Conservation (phyloP, 2,113 vertebrate species). For the Oryzias celebensis region DNA sequence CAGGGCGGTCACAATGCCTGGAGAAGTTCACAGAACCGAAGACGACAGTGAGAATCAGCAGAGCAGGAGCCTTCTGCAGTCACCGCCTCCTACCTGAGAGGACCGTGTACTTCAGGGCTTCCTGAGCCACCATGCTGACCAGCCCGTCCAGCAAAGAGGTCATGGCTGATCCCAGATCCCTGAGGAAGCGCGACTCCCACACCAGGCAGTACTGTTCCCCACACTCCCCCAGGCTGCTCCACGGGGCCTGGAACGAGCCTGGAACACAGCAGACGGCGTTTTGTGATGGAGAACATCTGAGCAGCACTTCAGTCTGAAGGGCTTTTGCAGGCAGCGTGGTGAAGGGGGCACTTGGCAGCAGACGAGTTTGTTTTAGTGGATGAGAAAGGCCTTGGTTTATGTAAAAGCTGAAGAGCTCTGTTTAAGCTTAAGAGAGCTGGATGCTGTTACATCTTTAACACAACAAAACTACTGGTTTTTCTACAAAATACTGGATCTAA, state of each 20-base stretch:
- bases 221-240: constrained; percentile 84
- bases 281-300: not conserved
- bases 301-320: constrained; percentile 36
- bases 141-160: constrained; percentile 88
- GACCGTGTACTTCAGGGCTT: constrained; percentile 94
- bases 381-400: constrained; percentile 19
- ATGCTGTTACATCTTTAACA: not conserved
- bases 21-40: not conserved
- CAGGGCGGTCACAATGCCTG: constrained; percentile 91
- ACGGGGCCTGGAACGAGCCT: constrained; percentile 87
- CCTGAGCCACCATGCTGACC: constrained; percentile 92
- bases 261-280: constrained; percentile 16
- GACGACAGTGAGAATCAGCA: not conserved
- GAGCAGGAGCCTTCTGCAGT: not conserved
- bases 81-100: constrained; percentile 81
- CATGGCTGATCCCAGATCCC: constrained; percentile 87
- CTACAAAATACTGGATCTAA: no score
- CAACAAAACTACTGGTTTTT: no score
- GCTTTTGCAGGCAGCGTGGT: constrained; percentile 17
- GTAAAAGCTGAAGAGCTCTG: constrained; percentile 4
- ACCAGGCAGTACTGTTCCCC: constrained; percentile 93
- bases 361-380: constrained; percentile 6
- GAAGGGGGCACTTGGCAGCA: constrained; percentile 28
- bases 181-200: constrained; percentile 94
- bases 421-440: not conserved